Percentiles rank a stretch among this genome's conserved stretches.
phyloP scores from a whole-genome alignment of 2,888 invertebrate genomes.

The Pseudoips prasinana region DNA sequence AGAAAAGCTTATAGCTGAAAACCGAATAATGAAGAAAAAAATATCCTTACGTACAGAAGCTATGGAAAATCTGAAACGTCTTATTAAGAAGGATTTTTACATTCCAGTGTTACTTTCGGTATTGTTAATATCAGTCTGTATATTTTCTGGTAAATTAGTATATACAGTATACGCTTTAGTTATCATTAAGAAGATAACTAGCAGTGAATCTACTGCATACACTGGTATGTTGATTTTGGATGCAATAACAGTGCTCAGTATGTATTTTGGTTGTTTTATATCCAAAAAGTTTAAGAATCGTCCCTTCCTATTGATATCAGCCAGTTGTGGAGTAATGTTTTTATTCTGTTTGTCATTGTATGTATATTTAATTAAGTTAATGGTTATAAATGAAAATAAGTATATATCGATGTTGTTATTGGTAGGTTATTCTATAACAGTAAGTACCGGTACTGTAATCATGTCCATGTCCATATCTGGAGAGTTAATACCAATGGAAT shows the following conservation, averaged over 20 bases:
- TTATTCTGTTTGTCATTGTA: constrained; percentile 35
- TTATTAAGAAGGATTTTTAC: constrained; percentile 36
- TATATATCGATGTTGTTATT: constrained; percentile 32
- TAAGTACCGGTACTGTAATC: constrained; percentile 42
- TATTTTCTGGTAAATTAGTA: constrained; percentile 43
- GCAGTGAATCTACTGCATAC: constrained; percentile 41
- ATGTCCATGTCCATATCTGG: constrained; percentile 32
- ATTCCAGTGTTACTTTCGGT: constrained; percentile 36
- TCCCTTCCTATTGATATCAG: constrained; percentile 30
- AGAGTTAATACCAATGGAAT: constrained; percentile 38
- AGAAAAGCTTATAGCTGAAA: constrained; percentile 32
- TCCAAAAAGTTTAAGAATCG: constrained; percentile 35
- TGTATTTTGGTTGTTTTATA: constrained; percentile 36
- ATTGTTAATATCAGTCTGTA: constrained; percentile 20
- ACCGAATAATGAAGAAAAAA: constrained; percentile 22
- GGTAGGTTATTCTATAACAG: constrained; percentile 33
- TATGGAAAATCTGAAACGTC: constrained; percentile 8
- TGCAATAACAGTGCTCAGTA: constrained; percentile 43
- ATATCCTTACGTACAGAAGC: constrained; percentile 1
- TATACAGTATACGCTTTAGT: constrained; percentile 46
- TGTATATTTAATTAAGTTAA: constrained; percentile 30
- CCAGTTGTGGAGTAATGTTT: constrained; percentile 27
- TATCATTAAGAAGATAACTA: constrained; percentile 44
- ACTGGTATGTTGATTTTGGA: constrained; percentile 47
- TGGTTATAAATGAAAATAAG: constrained; percentile 30